phyloP scores from a whole-genome alignment of 92 coral and sea anemone genomes.

The Chrysogorgia sp. region DNA sequence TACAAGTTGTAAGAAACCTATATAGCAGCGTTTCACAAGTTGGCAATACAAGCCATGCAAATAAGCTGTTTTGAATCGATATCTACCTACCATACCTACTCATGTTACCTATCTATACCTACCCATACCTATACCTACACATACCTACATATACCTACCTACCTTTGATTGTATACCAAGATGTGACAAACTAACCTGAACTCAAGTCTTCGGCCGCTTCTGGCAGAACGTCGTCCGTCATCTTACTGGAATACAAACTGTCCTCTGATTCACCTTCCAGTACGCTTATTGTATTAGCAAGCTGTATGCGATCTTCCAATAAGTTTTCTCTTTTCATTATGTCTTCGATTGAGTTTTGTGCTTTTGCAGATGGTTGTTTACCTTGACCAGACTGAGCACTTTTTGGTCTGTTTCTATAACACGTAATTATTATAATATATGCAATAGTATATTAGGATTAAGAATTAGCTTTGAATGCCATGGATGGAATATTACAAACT shows the following conservation, averaged over 20 bases:
- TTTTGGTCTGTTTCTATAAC: conserved; percentile 11
- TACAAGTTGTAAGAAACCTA: not conserved
- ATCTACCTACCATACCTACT: too few relatives aligned
- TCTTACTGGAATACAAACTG: not conserved
- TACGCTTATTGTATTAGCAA: conserved; percentile 83
- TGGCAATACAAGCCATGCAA: too few relatives aligned
- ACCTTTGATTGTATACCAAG: not conserved
- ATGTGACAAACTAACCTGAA: conserved; percentile 62
- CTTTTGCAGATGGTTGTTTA: conserved; percentile 51
- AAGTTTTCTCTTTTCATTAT: conserved; percentile 63
- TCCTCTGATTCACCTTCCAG: conserved; percentile 88
- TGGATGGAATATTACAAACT: too few relatives aligned
- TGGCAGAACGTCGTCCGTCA: conserved; percentile 78
- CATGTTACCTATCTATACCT: too few relatives aligned
- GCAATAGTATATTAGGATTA: not conserved
- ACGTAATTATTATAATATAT: not conserved
- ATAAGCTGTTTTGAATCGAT: too few relatives aligned
- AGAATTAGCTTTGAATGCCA: not conserved
- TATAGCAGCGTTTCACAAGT: not conserved
- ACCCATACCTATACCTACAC: too few relatives aligned
- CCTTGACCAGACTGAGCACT: conserved; percentile 17
- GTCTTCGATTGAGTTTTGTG: conserved; percentile 64
- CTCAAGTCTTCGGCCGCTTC: conserved; percentile 94
- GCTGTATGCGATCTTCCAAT: conserved; percentile 77
- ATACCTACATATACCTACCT: not conserved